Percentiles rank a stretch among this genome's conserved stretches.
Evolutionary conservation across 1,140 invertebrate genomes (phyloP).

Genomic region (silkworm (Bombyx mori)): ASM3026992v2 NC_085128.1:3872501-3873000

Average conservation of each 20-base stretch:
- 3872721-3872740: slow-evolving; percentile 4
- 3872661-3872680: too few relatives aligned
- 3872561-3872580: too few relatives aligned
- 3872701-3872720: background rate
- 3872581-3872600: too few relatives aligned
- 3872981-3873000: background rate
- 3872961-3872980: background rate
- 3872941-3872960: background rate
- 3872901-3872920: slow-evolving; percentile 7
- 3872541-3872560: too few relatives aligned
- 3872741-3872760: slow-evolving; percentile 8
- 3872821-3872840: slow-evolving; percentile 4
- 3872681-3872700: background rate
- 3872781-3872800: slow-evolving; percentile 1
- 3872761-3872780: slow-evolving; percentile 1
- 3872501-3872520: too few relatives aligned
- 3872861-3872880: slow-evolving; percentile 5
- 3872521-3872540: too few relatives aligned
- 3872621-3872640: too few relatives aligned
- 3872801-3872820: slow-evolving; percentile 5
- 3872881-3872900: slow-evolving; percentile 4
- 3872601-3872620: too few relatives aligned
- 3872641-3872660: too few relatives aligned
- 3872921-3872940: background rate
- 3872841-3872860: slow-evolving; percentile 6